These are phyloP conservation scores for Scaptomyza polygonia DNA, from an alignment of 2,888 invertebrate genomes.

Conservation along the genomic window DNA sequence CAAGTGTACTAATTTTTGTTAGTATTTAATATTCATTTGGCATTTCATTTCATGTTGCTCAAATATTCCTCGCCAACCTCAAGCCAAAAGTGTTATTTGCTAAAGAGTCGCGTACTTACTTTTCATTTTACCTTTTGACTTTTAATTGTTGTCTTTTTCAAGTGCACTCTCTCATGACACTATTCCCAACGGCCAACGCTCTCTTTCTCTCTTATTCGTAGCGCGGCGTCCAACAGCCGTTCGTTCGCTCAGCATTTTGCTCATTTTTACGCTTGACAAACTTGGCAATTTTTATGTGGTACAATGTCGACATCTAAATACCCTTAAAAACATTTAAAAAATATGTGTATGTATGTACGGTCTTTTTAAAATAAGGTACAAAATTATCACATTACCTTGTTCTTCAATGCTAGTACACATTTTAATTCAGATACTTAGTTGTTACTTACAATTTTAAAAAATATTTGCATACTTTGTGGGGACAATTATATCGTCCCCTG, in stretches of 20 bases:
- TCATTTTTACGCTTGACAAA: conserved; percentile 69
- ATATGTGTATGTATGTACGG: background rate
- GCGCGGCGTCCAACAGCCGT: conserved; percentile 20
- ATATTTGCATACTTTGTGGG: conserved; percentile 6
- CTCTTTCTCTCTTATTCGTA: conserved; percentile 20
- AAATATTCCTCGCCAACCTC: background rate
- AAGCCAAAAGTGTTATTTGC: background rate
- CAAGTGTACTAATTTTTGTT: background rate
- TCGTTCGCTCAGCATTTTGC: conserved; percentile 45
- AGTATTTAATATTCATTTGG: background rate
- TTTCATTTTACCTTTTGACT: conserved; percentile 40
- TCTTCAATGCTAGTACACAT: background rate
- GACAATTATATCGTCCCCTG: background rate
- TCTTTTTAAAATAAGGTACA: too few relatives aligned
- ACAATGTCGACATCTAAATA: conserved; percentile 12
- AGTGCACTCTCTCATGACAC: conserved; percentile 20
- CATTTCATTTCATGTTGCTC: conserved; percentile 7
- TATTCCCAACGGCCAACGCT: background rate
- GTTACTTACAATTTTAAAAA: too few relatives aligned
- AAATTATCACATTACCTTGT: background rate
- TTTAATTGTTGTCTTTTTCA: conserved; percentile 47
- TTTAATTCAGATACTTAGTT: background rate
- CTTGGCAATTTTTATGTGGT: conserved; percentile 22
- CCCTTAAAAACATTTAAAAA: conserved; percentile 14
- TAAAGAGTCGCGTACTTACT: conserved; percentile 20